phyloP scores from a whole-genome alignment of 2,888 invertebrate genomes.

The Rhagium mordax region DNA sequence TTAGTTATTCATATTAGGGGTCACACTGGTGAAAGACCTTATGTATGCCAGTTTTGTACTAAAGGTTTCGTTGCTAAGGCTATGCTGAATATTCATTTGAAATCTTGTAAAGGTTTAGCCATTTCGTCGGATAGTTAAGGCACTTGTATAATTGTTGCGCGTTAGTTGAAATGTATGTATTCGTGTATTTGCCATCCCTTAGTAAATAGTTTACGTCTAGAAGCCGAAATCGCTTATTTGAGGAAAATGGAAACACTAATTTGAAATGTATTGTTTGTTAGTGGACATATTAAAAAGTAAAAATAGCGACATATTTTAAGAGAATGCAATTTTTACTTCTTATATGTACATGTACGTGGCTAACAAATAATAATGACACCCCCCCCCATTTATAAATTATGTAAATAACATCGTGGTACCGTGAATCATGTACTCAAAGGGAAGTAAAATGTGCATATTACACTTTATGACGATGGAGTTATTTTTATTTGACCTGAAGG shows the following conservation, averaged over 20 bases:
- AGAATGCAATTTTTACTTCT: too few species aligned
- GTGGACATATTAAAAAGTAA: too few species aligned
- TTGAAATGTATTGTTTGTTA: too few species aligned
- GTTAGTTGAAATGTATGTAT: constrained; percentile 12
- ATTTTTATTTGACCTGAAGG: not conserved
- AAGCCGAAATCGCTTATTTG: not conserved
- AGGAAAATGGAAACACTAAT: too few species aligned
- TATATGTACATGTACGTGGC: too few species aligned
- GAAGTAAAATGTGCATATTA: too few species aligned
- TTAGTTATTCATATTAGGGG: constrained; percentile 78
- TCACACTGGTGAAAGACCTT: constrained; percentile 77
- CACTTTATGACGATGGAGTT: too few species aligned
- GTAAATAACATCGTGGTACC: too few species aligned
- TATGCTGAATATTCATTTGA: constrained; percentile 76
- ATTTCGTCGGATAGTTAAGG: not conserved
- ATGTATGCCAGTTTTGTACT: constrained; percentile 74
- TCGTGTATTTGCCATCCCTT: not conserved
- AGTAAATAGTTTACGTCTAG: not conserved
- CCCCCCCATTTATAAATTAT: too few species aligned
- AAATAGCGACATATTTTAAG: too few species aligned
- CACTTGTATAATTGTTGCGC: not conserved
- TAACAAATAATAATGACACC: too few species aligned
- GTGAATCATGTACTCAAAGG: too few species aligned
- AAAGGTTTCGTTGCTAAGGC: constrained; percentile 78
- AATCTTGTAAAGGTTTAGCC: constrained; percentile 67